Evolutionary conservation across 2,797 vertebrate species (phyloP), one percentile per base, ranked within the genome.

Genomic region (Diplodus sargus): DNA sequence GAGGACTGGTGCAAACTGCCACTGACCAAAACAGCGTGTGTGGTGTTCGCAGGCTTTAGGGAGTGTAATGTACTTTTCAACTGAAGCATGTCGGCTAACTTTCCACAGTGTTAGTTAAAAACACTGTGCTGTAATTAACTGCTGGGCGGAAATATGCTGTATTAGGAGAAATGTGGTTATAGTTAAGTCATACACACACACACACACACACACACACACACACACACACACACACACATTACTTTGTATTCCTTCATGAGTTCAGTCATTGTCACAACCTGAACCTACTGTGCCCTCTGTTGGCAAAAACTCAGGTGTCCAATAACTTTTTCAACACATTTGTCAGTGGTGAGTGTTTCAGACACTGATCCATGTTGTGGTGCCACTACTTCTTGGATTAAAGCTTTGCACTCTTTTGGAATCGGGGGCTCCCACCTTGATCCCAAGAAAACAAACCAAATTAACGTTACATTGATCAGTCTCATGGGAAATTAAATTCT

Each of bases 261-360:
- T 18, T 1, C 30, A 52, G 20, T 54, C 11, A 52, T 18, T 45
- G 45, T 53, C 30, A 62, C 53, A 73, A 49, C 58, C 67, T 87
- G 70, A 76, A 65, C 17, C 34, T 39, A 75, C 30, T 85, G 74
- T 81, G 81, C 82, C 86, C 82, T 88, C 87, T 87, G 82, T 81
- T 85, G 87, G 82, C 28, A 15, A 67, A 47, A 39, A 10, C 23
- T 48, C 14, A 68, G 62, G 47, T 23, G 39, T 43, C 15, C 56
- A 61, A 23, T 16, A 28, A 13, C 2, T 59, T 39, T 39, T 39
- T 39, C 39, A 39, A 39, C 39, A 39, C 39, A 10, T 39, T 39
- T 39, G 39, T 39, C 39, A 39, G 39, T 39, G 39, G 39, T 39
- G 39, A 6, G 4, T 10, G 34, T 39, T 39, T 39, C 34, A 39